phyloP scores from a whole-genome alignment of 2,113 vertebrate genomes.

The Opisthocomus hoazin region DNA sequence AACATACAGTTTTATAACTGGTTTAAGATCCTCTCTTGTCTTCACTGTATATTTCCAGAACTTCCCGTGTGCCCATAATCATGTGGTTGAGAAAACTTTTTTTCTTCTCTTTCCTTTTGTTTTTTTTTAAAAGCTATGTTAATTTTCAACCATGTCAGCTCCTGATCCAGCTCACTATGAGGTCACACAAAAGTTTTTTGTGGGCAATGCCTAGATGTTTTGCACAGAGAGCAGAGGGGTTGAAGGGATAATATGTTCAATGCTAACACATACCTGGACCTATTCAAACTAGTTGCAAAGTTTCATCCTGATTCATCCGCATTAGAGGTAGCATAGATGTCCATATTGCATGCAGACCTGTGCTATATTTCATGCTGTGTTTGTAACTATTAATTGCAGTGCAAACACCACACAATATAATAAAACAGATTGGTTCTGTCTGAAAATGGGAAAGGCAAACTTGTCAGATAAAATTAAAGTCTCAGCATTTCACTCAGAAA shows the following conservation, averaged over 20 bases:
- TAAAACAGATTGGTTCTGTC: constrained; percentile 7
- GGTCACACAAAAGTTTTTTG: not conserved
- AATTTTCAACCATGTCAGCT: not conserved
- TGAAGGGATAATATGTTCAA: not conserved
- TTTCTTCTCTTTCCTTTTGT: not conserved
- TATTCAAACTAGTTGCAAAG: not conserved
- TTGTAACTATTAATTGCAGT: not conserved
- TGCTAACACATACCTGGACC: not conserved
- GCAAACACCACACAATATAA: not conserved
- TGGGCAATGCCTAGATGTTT: not conserved
- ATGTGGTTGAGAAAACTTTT: not conserved
- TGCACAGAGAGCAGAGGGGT: not conserved
- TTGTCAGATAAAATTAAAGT: constrained; percentile 14
- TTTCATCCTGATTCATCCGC: not conserved
- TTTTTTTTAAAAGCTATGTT: not conserved
- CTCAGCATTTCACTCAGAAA: constrained; percentile 24
- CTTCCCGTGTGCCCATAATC: not conserved
- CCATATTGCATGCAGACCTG: not conserved
- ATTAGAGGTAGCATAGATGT: not conserved
- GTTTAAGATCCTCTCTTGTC: not conserved
- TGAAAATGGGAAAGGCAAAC: constrained; percentile 15
- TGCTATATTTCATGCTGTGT: not conserved
- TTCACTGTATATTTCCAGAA: not conserved
- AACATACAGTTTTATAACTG: not conserved
- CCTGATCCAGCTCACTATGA: not conserved